Percentiles rank a stretch among this genome's conserved stretches.
These are phyloP conservation scores for Gymnosoma rotundatum DNA, from an alignment of 2,888 invertebrate genomes.

Conservation along the genomic window DNA sequence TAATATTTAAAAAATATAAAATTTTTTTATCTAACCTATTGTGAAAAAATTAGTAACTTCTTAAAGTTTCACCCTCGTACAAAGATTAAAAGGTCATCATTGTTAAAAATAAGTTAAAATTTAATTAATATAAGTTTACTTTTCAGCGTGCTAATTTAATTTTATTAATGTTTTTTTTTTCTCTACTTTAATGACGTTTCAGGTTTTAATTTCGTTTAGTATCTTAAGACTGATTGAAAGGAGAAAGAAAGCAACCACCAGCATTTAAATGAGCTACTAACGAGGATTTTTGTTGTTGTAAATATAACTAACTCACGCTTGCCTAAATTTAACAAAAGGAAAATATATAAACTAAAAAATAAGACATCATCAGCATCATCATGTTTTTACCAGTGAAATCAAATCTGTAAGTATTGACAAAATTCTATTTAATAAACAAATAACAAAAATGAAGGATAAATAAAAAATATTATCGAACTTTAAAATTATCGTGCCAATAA, in stretches of 20 bases:
- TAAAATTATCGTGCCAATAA: too few species aligned
- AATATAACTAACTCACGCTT: constrained; percentile 1
- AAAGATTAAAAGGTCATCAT: constrained; percentile 24
- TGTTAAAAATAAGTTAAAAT: constrained; percentile 1
- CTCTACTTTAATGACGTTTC: constrained; percentile 32
- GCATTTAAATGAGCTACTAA: constrained; percentile 60
- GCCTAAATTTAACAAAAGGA: constrained; percentile 18
- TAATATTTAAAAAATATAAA: too few species aligned
- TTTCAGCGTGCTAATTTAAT: neutral
- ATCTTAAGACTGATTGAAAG: constrained; percentile 56
- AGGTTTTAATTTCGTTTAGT: constrained; percentile 38
- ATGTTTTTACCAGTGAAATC: constrained; percentile 82
- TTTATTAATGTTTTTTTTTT: constrained; percentile 9
- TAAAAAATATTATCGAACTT: too few species aligned
- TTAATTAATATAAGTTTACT: neutral
- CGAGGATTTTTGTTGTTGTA: constrained; percentile 18
- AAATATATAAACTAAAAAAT: neutral
- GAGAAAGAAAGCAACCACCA: constrained; percentile 23
- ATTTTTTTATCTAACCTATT: neutral
- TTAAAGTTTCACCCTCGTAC: too few species aligned
- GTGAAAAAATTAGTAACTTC: neutral
- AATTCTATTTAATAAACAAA: neutral
- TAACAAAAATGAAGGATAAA: neutral
- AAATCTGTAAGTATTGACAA: constrained; percentile 80
- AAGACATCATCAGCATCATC: neutral